Percentiles rank a stretch among this genome's conserved stretches.
Evolutionary conservation across 2,888 invertebrate genomes (phyloP).

Genomic region (Protonemura montana): DNA sequence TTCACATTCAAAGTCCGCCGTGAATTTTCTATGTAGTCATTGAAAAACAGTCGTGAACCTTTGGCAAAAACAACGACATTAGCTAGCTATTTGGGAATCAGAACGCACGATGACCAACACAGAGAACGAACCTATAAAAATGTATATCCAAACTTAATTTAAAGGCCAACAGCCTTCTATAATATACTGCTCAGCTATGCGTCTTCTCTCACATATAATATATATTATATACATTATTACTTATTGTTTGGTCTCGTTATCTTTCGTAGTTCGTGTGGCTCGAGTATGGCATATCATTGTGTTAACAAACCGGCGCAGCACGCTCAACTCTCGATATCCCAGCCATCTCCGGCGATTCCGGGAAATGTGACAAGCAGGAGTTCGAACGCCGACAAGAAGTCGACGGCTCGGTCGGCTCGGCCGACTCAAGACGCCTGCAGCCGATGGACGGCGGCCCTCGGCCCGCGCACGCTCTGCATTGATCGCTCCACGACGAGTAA

Average conservation of each 20-base stretch:
- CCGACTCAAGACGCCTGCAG: not conserved
- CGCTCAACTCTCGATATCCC: constrained; percentile 25
- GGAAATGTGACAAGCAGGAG: constrained; percentile 23
- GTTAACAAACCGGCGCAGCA: constrained; percentile 27
- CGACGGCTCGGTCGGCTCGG: not conserved
- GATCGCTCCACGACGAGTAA: too few species aligned
- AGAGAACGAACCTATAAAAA: not conserved
- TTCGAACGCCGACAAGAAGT: not conserved
- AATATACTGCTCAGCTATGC: not conserved
- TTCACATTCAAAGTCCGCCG: not conserved
- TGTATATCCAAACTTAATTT: constrained; percentile 21
- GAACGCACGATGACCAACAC: not conserved
- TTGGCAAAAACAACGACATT: not conserved
- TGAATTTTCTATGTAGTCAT: not conserved
- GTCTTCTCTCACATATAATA: not conserved
- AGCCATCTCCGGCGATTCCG: not conserved
- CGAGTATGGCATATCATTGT: constrained; percentile 34
- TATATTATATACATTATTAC: constrained; percentile 18
- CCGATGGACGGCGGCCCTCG: too few species aligned
- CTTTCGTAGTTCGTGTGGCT: constrained; percentile 23
- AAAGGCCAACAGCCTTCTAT: constrained; percentile 27
- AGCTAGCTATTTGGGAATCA: not conserved
- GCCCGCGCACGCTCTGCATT: too few species aligned
- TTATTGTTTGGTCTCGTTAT: constrained; percentile 33
- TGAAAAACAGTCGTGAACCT: not conserved